Evolutionary conservation across 92 coral and sea anemone genomes (phyloP), one percentile per base, ranked within the genome.

Genomic region (Montipora capitata): DNA sequence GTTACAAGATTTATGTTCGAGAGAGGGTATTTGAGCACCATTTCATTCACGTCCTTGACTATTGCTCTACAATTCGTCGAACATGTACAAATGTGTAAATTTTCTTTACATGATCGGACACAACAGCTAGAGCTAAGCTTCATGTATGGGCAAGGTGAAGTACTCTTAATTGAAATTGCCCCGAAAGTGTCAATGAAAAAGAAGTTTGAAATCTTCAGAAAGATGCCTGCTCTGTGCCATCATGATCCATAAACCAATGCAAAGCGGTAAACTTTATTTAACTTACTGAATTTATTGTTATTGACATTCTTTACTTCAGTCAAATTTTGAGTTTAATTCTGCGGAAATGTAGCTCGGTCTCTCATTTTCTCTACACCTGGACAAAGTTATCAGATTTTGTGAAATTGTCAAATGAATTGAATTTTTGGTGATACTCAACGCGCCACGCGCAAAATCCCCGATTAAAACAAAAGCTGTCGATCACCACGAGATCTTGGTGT

Each of bases 361-460:
- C 68, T 68, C 68, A 68, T 68, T 68, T 81, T 81, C 77, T 64
- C 8, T 40, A 38, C 40, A 40, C 17, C 38, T 51, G 17, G 12
- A 38, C 20, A 65, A 79, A 15, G 18, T 11, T 14, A 64, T 77
- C 7, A 68, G 15, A 45, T 79, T 45, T 66, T 56, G 20, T 51
- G 42, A 40, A 12, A 20, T 70, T 41, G 18, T 41, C 71, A 70
- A 58, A 40, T 15, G 48, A 69, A 27, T 12, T 4, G 7, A 45
- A 45, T 54, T 48, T 52, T 72, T 40, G 35, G 13, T 59, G 11
- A 4, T 15, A 63, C 63, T 61, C 59, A 59, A 39, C 72, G 59
- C 87, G 71, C 78, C 79, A 83, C 87, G 87, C 87, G 87, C 17
- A 13, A 57, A 83, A 83, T 72, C 80, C 72, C 27, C n/a, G 87